These are phyloP conservation scores for Malacoraja senta DNA, from an alignment of 2,797 vertebrate genomes.

Conservation along the genomic window DNA sequence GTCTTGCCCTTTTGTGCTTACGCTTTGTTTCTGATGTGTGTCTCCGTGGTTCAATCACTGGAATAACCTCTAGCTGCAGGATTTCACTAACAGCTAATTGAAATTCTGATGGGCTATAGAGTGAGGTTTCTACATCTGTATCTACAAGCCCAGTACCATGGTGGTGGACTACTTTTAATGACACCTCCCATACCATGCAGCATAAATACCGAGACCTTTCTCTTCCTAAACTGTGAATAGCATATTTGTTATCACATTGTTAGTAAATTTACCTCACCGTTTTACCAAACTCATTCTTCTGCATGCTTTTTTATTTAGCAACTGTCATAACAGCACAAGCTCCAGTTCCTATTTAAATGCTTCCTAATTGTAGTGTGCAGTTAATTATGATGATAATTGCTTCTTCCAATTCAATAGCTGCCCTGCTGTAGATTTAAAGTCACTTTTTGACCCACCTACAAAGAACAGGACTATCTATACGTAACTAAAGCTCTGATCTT, in stretches of 20 bases:
- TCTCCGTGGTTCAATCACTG: no score
- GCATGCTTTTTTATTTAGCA: not conserved
- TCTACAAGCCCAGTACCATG: not conserved
- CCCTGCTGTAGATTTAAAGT: not conserved
- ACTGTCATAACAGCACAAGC: not conserved
- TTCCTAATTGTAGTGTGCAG: not conserved
- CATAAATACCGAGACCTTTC: not conserved
- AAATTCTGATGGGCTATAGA: not conserved
- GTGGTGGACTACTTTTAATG: not conserved
- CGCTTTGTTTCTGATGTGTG: not conserved
- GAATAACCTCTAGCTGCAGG: not conserved
- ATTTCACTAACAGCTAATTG: not conserved
- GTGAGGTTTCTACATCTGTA: not conserved
- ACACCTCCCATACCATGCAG: not conserved
- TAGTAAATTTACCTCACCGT: not conserved
- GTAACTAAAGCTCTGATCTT: no score
- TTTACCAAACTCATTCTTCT: not conserved
- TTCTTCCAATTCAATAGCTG: not conserved
- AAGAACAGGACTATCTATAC: not conserved
- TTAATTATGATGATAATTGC: not conserved
- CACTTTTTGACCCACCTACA: not conserved
- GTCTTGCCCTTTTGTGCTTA: not conserved
- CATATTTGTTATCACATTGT: not conserved
- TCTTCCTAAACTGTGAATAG: not conserved
- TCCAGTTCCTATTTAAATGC: conserved; percentile 7